phyloP scores from a whole-genome alignment of 37 sponge, comb jelly and placozoan genomes.

The Ianthella basta region DNA sequence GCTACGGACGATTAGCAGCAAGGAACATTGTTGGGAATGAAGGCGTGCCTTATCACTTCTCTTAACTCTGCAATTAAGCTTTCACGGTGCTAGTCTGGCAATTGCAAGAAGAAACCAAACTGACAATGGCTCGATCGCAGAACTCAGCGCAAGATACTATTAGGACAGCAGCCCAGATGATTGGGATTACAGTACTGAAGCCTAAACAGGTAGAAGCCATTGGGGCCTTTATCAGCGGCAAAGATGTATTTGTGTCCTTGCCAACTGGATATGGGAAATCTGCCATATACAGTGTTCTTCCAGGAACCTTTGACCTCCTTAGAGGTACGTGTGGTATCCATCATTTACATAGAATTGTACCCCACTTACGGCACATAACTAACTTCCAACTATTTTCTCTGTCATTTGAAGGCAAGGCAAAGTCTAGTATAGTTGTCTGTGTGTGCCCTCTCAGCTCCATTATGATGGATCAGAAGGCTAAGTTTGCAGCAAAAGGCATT shows the following conservation, averaged over 20 bases:
- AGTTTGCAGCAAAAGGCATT: background rate
- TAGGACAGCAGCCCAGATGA: background rate
- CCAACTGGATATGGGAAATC: slow-evolving; percentile 10
- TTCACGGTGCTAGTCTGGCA: background rate
- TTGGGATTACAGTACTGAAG: background rate
- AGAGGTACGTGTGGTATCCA: background rate
- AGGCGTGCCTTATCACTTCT: background rate
- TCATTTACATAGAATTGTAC: background rate
- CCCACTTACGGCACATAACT: background rate
- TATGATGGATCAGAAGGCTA: background rate
- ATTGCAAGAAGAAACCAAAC: background rate
- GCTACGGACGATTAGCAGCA: background rate
- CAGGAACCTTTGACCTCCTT: background rate
- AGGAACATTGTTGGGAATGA: background rate
- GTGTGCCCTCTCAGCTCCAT: slow-evolving; percentile 5
- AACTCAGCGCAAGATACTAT: background rate
- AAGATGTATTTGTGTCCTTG: background rate
- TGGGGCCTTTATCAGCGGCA: background rate
- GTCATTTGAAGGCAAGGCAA: background rate
- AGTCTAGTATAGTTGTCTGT: background rate
- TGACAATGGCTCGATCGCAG: background rate
- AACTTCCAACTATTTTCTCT: no score
- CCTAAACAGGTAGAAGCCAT: background rate
- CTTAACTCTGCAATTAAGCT: background rate
- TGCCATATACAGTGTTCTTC: background rate